phyloP scores from a whole-genome alignment of 2,113 vertebrate species.

The Galeopterus variegatus region DNA sequence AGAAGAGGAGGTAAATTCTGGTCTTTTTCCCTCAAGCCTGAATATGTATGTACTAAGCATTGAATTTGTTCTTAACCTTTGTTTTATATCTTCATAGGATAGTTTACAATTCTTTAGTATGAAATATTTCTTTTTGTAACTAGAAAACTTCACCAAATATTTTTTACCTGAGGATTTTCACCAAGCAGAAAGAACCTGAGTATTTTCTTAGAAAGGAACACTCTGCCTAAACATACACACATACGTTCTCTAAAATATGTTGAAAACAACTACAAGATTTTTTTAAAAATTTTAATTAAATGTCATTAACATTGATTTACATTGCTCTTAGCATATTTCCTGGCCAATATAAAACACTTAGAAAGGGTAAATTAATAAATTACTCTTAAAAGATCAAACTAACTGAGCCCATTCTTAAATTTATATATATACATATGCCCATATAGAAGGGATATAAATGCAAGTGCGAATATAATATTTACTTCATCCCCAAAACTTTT shows the following conservation, averaged over 20 bases:
- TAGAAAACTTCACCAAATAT: not conserved
- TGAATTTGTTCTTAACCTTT: no score
- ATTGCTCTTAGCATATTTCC: not conserved
- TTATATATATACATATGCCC: not conserved
- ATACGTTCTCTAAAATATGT: not conserved
- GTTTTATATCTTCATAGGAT: not conserved
- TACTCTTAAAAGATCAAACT: not conserved
- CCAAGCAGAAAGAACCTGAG: not conserved
- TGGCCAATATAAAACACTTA: not conserved
- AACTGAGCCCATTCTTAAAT: not conserved
- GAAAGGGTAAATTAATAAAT: not conserved
- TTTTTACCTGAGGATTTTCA: slow-evolving; percentile 17
- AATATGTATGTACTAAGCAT: no score
- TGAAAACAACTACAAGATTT: not conserved
- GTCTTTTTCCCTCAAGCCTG: no score
- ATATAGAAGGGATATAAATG: not conserved
- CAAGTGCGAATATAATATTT: not conserved
- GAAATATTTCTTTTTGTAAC: not conserved
- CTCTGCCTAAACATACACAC: not conserved
- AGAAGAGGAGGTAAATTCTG: no score
- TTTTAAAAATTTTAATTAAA: slow-evolving; percentile 35
- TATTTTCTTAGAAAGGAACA: not conserved
- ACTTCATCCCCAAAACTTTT: not conserved
- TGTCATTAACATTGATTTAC: not conserved
- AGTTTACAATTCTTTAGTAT: not conserved